Base-by-base conservation (phyloP, 2,113 vertebrate genomes). In the Aphyosemion australe region DNA sequence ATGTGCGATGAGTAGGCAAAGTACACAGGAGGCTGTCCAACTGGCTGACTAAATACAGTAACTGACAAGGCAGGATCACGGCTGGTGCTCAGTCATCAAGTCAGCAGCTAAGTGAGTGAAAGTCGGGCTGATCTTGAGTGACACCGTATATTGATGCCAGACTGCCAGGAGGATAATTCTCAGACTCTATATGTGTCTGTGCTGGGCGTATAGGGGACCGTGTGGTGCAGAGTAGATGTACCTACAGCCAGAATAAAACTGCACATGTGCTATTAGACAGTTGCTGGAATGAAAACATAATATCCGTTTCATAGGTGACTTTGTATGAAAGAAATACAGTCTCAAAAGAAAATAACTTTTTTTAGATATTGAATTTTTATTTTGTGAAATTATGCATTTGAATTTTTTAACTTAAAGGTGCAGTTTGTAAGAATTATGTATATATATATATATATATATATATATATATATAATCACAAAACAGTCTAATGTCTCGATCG, bases 111-210 rank as follows among this genome's bases (percentile, higher is more conserved):
- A 72, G 82, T 85, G 86, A 87, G 64, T 72, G 81, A 84, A 72
- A 80, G 77, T 61, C 72, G 56, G 78, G 58, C 77, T 81, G 82
- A 87, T 90, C 75, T 61, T 73, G 65, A 80, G 60, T 71, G 87
- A 86, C 76, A 62, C 67, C 76, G 79, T 78, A 72, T 78, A 85
- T 83, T 64, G 78, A 62, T 49, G 14, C 56, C 59, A 43, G 49
- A 76, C 70, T 75, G 65, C 63, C 70, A 60, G 9, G 14, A 72
- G 76, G 84, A 84, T 80, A 80, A 80, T 88, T 84, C 61, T 78
- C 61, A 61, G 52, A 72, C 72, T 43, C 43, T 20, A 20, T 55
- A 68, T 58, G 48, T 80, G 60, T 75, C 73, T 77, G 68, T 63
- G 61, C 62, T 71, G 83, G 18, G 79, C 65, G 79, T 71, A 79